Evolutionary conservation across 2,888 invertebrate genomes (phyloP), one percentile per base, ranked within the genome.

Genomic region (Sipha maydis): DNA sequence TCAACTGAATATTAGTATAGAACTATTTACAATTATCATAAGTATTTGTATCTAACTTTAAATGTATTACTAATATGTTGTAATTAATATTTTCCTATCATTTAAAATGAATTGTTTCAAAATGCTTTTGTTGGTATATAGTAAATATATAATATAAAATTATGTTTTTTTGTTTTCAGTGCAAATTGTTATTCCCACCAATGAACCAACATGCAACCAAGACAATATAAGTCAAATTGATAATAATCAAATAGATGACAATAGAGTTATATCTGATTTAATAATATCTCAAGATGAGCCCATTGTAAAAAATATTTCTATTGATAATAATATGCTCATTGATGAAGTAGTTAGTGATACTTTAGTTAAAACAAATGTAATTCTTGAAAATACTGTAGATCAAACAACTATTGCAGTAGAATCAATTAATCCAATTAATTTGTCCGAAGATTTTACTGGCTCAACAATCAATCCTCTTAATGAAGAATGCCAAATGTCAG

Each of bases 161-260:
- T 76, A 67, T 77, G 69, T 48, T 41, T 76, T 38, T 75, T 38
- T 85, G 61, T 77, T 85, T 85, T 54, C 85, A 85, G 85, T 69
- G 5, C 77, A 85, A 85, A 48, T 85, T 69, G 77, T 67, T 41
- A 69, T 54, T 61, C 77, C 77, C 34, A 21, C 77, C 17, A 78
- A 78, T 71, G 77, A 85, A 54, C 34, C n/a, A 41, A 41, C 75
- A 19, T 75, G 28, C 48, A 67, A 34, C 34, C 82, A 75, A 88
- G 82, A 67, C 19, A 88, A 56, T 88, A 41, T 56, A 84, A 84
- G 25, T 76, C 56, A 76, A 67, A 56, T 61, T 61, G 75, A 61
- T 25, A 75, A 82, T 76, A 56, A 61, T 25, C 54, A 79, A 19
- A 34, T 80, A 25, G 75, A 75, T 17, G 76, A 19, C n/a, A 31